Base-by-base conservation (phyloP, 2,797 vertebrate genomes). In the Silurus lanzhouensis region DNA sequence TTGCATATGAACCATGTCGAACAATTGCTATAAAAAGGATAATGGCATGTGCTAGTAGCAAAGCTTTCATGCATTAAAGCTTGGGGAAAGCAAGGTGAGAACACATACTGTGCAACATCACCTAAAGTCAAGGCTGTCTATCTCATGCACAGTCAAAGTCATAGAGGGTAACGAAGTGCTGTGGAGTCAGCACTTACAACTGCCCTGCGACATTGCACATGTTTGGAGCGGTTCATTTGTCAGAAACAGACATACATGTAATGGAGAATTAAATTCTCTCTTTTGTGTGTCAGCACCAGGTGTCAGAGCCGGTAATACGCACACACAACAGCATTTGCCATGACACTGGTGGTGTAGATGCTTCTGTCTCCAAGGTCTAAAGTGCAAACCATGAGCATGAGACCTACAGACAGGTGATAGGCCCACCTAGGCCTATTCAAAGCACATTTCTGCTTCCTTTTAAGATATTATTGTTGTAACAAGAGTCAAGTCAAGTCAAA, bases 81-180 rank as follows among this genome's bases (percentile, higher is more conserved):
- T n/a, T 61, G 60, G 17, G 17, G 63, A 87, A 81, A 64, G 78
- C 85, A 84, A 27, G 46, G 22, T 85, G 64, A 81, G 82, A 82
- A 83, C 46, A 76, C 87, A 85, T 83, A 83, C 81, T 83, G 85
- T 80, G 81, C 20, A 83, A 61, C 60, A 63, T 74, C 8, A 22
- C 78, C 85, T 67, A 75, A 77, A 87, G 88, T 85, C 55, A 57
- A 78, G 27, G 25, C 85, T 87, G 85, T 90, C 66, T 83, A 76
- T 88, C 46, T 78, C 76, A 85, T 19, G 52, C 55, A 76, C 85
- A 87, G 71, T 63, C 75, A 79, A 77, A 87, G 64, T 83, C 83
- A 83, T 25, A 48, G 66, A 63, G 68, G 84, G 78, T 57, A 77
- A n/a, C 4, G 63, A 85, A 79, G 48, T 64, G 22, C 25, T 85